These are phyloP conservation scores for Eriocheir sinensis DNA, from an alignment of 1,140 invertebrate genomes.

Conservation along the genomic window DNA sequence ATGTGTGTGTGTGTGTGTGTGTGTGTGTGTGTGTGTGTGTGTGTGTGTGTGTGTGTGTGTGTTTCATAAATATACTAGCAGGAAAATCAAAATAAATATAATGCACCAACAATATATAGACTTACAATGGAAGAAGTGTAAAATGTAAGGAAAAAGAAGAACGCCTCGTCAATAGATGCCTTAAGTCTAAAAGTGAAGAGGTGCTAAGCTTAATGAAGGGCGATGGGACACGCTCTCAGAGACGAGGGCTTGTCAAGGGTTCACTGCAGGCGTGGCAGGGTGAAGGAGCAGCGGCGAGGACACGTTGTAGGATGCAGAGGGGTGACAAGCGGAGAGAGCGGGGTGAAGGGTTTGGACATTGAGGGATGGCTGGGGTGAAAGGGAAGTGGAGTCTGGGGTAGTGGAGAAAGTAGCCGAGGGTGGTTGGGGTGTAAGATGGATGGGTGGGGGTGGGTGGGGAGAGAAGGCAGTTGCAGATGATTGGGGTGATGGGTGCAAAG, in stretches of 20 bases:
- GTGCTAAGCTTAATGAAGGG: no score
- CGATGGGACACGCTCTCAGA: no score
- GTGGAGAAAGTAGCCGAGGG: background rate
- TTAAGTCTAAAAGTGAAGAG: no score
- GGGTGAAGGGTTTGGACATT: no score
- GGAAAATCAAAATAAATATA: background rate
- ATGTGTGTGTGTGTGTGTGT: background rate
- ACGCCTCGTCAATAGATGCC: no score
- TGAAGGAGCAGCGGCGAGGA: no score
- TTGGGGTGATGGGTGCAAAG: background rate
- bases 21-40: slow-evolving; percentile 18
- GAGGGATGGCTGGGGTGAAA: no score
- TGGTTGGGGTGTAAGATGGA: background rate
- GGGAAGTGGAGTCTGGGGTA: background rate
- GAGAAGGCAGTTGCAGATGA: background rate
- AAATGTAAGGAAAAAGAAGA: no score
- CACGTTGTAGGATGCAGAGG: background rate
- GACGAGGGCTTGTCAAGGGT: no score
- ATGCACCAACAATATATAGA: background rate
- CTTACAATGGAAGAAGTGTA: no score
- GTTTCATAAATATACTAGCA: no score
- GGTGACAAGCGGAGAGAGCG: background rate
- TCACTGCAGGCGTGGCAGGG: no score
- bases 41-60: slow-evolving; percentile 14
- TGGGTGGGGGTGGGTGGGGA: background rate